Base-by-base conservation (phyloP, 2,113 vertebrate genomes). In the Ifrita kowaldi region DNA sequence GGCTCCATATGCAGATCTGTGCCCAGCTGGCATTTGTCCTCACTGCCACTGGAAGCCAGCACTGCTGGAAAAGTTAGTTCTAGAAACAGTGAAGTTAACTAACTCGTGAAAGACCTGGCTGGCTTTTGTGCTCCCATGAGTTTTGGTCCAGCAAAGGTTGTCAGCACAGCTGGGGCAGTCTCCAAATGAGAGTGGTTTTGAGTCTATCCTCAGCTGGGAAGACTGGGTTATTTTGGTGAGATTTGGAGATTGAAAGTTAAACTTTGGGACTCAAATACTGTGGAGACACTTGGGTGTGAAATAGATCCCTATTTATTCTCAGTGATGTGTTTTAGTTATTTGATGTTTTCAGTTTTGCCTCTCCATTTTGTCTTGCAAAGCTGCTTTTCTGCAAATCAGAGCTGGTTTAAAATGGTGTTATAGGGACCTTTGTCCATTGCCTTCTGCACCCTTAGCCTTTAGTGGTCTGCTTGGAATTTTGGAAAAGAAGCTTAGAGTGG, bases 21-120 rank as follows among this genome's bases (percentile, higher is more conserved):
- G 32, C 88, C 73, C 55, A 81, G 76, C 53, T 94, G 84, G 86
- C 30, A 42, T 87, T 90, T 75, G 41, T 77, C 60, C 78, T 52
- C 35, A 33, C 35, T 70, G 83, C 56, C 46, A 41, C 60, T 75
- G 42, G 63, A 83, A 96, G 64, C 47, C 64, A 81, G 28, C 3
- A 4, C 35, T 63, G 26, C 52, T 52, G 28, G n/a, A 18, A 92
- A 90, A 93, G 76, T 59, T 88, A 70, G 27, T 77, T 81, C 55
- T 92, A 56, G 86, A 68, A 88, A 60, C 49, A 23, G 14, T 21
- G 9, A 52, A 33, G 44, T 60, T 55, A 50, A 16, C 32, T 50
- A 52, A 62, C 6, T 5, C 0, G 1, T 24, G 3, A 71, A 68
- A 57, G 64, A 56, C 14, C 26, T 3, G 7, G 2, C 28, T 86